These are phyloP conservation scores for Prochilodus magdalenae DNA, from an alignment of 2,113 vertebrate species.

Conservation along the genomic window DNA sequence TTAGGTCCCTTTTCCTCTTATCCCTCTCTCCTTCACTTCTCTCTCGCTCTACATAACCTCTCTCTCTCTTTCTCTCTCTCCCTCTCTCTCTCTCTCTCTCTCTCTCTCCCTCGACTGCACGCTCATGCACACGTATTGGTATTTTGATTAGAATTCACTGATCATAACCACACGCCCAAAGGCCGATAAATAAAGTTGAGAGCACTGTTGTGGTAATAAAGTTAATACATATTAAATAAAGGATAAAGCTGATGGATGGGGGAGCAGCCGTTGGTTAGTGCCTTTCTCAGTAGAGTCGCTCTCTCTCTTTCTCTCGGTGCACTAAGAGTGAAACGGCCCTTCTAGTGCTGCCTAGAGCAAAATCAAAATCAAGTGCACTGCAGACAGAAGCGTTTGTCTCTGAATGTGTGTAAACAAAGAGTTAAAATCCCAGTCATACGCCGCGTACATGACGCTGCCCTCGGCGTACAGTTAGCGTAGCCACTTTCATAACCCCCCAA, in stretches of 20 bases:
- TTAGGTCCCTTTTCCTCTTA: not conserved
- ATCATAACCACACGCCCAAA: constrained; percentile 60
- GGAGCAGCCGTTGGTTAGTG: constrained; percentile 13
- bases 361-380: not conserved
- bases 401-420: not conserved
- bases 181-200: constrained; percentile 54
- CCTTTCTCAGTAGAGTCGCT: not conserved
- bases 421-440: no score
- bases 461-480: no score
- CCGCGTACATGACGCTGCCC: no score
- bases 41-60: not conserved
- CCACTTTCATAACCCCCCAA: no score
- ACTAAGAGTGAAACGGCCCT: no score
- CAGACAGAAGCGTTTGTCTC: not conserved
- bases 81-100: not conserved
- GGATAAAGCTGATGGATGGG: constrained; percentile 37
- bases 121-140: constrained; percentile 25
- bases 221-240: constrained; percentile 62
- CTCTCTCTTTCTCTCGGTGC: constrained; percentile 3
- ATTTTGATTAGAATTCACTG: constrained; percentile 67
- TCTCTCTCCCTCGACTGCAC: not conserved
- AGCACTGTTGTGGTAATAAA: constrained; percentile 51
- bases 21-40: not conserved
- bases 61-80: constrained; percentile 22
- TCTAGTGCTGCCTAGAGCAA: not conserved